Conservation (phyloP, 2,113 vertebrate genomes). For the Halcyon malimbica region DNA sequence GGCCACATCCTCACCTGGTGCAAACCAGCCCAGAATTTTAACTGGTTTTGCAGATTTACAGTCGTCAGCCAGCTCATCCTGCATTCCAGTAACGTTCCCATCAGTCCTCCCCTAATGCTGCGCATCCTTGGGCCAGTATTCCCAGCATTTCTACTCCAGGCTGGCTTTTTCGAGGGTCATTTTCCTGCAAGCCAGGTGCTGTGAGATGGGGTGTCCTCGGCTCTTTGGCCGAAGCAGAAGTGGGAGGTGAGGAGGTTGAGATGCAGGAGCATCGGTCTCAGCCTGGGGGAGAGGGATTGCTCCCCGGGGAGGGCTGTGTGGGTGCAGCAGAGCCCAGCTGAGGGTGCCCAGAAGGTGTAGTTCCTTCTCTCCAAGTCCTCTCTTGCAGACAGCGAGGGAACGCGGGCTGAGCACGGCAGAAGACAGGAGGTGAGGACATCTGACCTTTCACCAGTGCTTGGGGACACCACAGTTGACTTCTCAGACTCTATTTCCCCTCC, state of each 20-base stretch:
- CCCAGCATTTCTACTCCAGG: neutral
- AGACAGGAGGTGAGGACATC: fast-evolving
- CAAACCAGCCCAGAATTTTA: constrained; percentile 5
- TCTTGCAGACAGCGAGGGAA: too few species aligned
- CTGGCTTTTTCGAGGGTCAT: fast-evolving
- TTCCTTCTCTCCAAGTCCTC: neutral
- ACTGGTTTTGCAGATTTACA: neutral
- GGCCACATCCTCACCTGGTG: neutral
- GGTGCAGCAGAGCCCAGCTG: neutral
- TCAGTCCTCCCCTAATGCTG: neutral
- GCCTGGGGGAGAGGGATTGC: neutral
- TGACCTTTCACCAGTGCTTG: fast-evolving
- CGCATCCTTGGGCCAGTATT: neutral
- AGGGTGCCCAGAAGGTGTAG: fast-evolving
- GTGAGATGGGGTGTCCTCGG: fast-evolving
- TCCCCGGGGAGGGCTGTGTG: fast-evolving
- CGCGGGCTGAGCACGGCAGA: fast-evolving
- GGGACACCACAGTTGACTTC: neutral
- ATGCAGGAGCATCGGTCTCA: neutral
- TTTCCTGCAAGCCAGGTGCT: neutral
- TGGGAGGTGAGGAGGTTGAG: neutral
- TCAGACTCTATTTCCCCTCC: neutral
- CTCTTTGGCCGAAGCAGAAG: neutral
- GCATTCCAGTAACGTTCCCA: neutral
- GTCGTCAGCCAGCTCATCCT: neutral